Base-by-base conservation (phyloP, 1,140 invertebrate genomes). In the Anoplophora glabripennis region DNA sequence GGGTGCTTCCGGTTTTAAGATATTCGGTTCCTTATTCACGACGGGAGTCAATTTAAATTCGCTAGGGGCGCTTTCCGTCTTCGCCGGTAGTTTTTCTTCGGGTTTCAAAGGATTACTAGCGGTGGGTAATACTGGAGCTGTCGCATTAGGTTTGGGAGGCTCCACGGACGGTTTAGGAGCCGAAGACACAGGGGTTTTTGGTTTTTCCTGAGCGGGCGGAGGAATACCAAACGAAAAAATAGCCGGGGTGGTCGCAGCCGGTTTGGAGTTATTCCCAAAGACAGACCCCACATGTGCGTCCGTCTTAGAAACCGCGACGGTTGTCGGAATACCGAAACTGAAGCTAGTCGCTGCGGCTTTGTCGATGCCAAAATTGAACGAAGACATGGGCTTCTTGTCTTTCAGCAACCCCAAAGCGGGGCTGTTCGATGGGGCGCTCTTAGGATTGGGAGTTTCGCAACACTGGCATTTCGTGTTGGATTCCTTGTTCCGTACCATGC, bases 401-500 rank as follows among this genome's bases (percentile, higher is more conserved):
- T 21, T 47, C 8, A 7, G n/a, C 10, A 14, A 14, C 4, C 7
- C 40, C 7, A 14, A 12, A 21, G 17, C 7, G 4, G 34, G 9
- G 9, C 9, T 12, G 14, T 11, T 53, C 3, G 42, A 14, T 34
- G 40, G 7, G 7, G 21, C 9, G 5, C 52, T 33, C 36, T 65
- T 73, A 17, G 76, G 71, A 67, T 78, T 78, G 12, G 63, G 40
- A 34, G 72, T 72, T 54, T 76, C 73, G 63, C 79, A 80, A 14
- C 81, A 79, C 14, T 72, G 79, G 73, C 82, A 83, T 76, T 77
- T 72, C 78, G 11, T 57, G 10, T 72, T 70, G 0, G 69, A 68
- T 1, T 70, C 63, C 46, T 83, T 79, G 71, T 89, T 86, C 44
- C 67, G 70, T 8, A 84, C 74, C 76, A 83, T 75, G 69, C 84